phyloP scores from a whole-genome alignment of 2,113 vertebrate genomes.

The Tamias sibiricus region DNA sequence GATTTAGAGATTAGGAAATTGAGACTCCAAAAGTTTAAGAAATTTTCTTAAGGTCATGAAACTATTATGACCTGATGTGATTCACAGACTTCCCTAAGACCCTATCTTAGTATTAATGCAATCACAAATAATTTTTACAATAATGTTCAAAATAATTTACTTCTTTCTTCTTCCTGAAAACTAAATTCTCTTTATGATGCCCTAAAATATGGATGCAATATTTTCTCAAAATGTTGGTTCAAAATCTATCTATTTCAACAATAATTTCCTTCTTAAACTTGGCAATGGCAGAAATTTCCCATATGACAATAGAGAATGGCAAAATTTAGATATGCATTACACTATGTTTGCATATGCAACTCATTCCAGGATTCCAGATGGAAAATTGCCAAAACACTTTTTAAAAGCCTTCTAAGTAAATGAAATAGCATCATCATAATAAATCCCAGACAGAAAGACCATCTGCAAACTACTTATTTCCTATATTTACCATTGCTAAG shows the following conservation, averaged over 20 bases:
- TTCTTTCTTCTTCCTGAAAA: conserved; percentile 37
- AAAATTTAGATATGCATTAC: background rate
- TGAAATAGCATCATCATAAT: background rate
- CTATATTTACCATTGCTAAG: background rate
- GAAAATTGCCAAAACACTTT: background rate
- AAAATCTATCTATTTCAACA: background rate
- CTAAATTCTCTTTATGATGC: background rate
- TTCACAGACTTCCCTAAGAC: background rate
- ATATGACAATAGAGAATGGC: background rate
- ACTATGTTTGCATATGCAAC: background rate
- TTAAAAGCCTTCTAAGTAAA: conserved; percentile 41
- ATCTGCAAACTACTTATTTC: background rate
- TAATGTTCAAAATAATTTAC: conserved; percentile 20
- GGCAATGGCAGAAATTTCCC: background rate
- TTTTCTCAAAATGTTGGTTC: conserved; percentile 1
- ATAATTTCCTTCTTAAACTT: background rate
- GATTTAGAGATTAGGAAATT: conserved; percentile 30
- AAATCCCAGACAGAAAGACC: background rate
- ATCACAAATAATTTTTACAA: background rate
- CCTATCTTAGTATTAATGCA: background rate
- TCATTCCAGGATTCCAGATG: background rate
- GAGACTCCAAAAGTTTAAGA: conserved; percentile 29
- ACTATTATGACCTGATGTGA: conserved; percentile 19
- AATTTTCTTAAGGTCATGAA: background rate
- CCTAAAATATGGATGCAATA: background rate